These are phyloP conservation scores for Andrena minutula DNA, from an alignment of 2,888 invertebrate species.

Conservation along the genomic window DNA sequence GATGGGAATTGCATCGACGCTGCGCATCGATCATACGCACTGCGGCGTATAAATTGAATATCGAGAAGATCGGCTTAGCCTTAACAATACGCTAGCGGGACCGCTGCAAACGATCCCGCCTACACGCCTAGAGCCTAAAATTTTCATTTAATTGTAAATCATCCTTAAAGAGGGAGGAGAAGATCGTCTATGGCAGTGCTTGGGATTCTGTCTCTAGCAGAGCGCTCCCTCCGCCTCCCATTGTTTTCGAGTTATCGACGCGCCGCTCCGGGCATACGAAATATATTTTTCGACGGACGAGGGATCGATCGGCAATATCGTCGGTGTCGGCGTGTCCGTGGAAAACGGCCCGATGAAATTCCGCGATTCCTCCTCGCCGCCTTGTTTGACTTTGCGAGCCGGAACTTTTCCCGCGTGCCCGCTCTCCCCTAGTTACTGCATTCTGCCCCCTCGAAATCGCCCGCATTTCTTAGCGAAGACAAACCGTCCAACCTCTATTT, in stretches of 20 bases:
- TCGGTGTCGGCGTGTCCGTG: background rate
- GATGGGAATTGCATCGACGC: constrained; percentile 71
- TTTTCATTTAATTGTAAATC: constrained; percentile 72
- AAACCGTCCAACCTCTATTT: background rate
- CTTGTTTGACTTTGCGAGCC: constrained; percentile 15
- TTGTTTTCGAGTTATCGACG: constrained; percentile 9
- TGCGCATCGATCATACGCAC: constrained; percentile 73
- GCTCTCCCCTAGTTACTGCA: background rate
- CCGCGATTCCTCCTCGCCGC: background rate
- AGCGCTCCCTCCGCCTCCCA: background rate
- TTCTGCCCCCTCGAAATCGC: background rate
- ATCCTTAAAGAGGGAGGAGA: constrained; percentile 31
- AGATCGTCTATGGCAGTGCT: background rate
- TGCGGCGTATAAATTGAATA: constrained; percentile 74
- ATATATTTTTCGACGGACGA: constrained; percentile 23
- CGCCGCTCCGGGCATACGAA: background rate
- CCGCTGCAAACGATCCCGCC: constrained; percentile 45
- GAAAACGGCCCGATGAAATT: constrained; percentile 40
- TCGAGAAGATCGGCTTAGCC: constrained; percentile 75
- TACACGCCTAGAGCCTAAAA: constrained; percentile 31
- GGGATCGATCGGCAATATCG: constrained; percentile 39
- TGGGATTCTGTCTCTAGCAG: background rate
- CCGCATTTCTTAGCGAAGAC: background rate
- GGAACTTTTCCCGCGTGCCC: background rate
- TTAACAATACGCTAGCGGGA: constrained; percentile 69